A percentile compares a stretch with the other conserved stretches of the same genome.
phyloP scores from a whole-genome alignment of 2,888 invertebrate species.

The Cabera pusaria region DNA sequence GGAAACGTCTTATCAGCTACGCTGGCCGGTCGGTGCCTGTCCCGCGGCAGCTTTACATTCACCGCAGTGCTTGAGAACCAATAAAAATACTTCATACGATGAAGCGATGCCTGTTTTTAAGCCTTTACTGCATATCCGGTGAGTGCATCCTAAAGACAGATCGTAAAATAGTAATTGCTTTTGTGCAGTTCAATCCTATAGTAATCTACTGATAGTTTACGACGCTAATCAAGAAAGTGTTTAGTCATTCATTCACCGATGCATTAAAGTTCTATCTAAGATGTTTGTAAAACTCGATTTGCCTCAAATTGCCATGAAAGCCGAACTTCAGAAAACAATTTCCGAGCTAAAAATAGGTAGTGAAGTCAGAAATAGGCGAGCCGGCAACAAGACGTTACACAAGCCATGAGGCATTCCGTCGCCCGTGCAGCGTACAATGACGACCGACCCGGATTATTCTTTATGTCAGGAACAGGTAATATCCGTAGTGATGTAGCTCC shows the following conservation, averaged over 20 bases:
- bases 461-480: constrained; percentile 74
- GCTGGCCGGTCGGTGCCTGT: constrained; percentile 39
- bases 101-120: constrained; percentile 2
- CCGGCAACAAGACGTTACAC: constrained; percentile 51
- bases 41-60: constrained; percentile 43
- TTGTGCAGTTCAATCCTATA: too few relatives aligned
- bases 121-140: constrained; percentile 12
- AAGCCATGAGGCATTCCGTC: constrained; percentile 63
- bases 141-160: constrained; percentile 6
- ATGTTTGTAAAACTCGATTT: too few relatives aligned
- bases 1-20: constrained; percentile 77
- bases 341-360: constrained; percentile 38
- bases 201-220: too few relatives aligned
- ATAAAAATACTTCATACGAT: constrained; percentile 24
- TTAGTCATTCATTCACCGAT: too few relatives aligned
- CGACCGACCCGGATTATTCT: constrained; percentile 70
- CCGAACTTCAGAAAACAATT: constrained; percentile 10
- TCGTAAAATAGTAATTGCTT: constrained; percentile 3
- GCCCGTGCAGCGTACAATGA: constrained; percentile 64
- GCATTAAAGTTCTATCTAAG: too few relatives aligned
- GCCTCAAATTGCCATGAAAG: too few relatives aligned
- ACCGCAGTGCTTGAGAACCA: constrained; percentile 29
- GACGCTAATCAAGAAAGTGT: too few relatives aligned
- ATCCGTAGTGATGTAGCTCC: constrained; percentile 56
- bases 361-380: constrained; percentile 21